phyloP scores from a whole-genome alignment of 1,140 invertebrate genomes.

The Heliconius hewitsoni region DNA sequence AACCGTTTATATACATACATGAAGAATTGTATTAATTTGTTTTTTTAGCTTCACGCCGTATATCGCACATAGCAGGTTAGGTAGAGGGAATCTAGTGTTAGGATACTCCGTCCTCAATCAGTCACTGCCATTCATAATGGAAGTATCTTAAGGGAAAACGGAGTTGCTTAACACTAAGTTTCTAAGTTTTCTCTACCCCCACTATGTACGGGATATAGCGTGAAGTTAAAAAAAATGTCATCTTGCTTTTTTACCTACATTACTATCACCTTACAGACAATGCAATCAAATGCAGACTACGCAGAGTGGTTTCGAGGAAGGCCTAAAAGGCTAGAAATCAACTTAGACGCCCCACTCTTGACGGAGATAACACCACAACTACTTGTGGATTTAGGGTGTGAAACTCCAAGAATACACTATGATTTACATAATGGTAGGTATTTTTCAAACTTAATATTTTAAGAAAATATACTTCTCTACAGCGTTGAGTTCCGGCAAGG shows the following conservation, averaged over 20 bases:
- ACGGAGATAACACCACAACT: constrained; percentile 79
- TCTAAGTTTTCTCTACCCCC: not conserved
- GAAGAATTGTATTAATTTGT: too few relatives aligned
- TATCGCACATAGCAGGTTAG: too few relatives aligned
- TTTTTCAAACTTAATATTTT: not conserved
- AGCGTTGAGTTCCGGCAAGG: too few relatives aligned
- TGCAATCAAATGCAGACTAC: constrained; percentile 89
- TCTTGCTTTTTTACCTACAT: not conserved
- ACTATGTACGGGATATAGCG: not conserved
- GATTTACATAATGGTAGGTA: constrained; percentile 78
- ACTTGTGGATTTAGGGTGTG: constrained; percentile 88
- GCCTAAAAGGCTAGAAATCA: constrained; percentile 87
- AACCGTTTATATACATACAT: not conserved
- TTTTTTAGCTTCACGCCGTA: too few relatives aligned
- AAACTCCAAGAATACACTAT: constrained; percentile 91
- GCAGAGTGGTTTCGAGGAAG: constrained; percentile 88
- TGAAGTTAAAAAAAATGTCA: not conserved
- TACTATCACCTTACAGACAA: constrained; percentile 77
- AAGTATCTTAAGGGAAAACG: not conserved
- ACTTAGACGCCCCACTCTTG: constrained; percentile 80
- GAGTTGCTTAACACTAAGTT: not conserved
- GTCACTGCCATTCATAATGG: not conserved
- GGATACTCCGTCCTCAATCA: too few relatives aligned
- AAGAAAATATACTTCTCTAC: too few relatives aligned
- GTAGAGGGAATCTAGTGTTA: too few relatives aligned